Evolutionary conservation across 2,888 invertebrate genomes (phyloP), one percentile per base, ranked within the genome.

Genomic region (Galeruca laticollis): DNA sequence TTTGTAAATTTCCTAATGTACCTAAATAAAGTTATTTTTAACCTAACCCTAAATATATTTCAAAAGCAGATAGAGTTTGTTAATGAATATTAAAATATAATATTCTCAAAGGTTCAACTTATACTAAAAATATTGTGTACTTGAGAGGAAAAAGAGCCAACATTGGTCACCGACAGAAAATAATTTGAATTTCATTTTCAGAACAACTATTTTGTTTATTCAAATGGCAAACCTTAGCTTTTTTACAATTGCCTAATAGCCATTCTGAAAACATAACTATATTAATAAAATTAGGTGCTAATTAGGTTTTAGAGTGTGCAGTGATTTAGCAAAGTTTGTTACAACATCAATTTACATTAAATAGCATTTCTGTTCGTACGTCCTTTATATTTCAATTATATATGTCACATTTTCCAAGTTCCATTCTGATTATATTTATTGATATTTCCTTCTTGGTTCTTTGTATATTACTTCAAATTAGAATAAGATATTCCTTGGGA

Each of bases 261-360:
- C 18, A 47, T 18, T 47, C 47, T 18, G 47, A 15, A 47, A 47
- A 18, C 18, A 47, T 13, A 40, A 47, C 15, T 18, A 47, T 18
- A 47, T 47, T 47, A 47, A 47, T 47, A 60, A 33, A 47, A 60
- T 60, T 60, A 60, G 49, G 49, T 60, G 60, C 60, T 21, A 26
- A 43, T 43, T 21, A 60, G 51, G 49, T 51, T 66, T 66, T 20
- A 26, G 26, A 33, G 26, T 49, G 66, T 65, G 65, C 33, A 59
- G 31, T 57, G 51, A 9, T 47, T 47, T 47, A 47, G 47, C 9
- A 2, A 47, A 47, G 47, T 15, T 47, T 15, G 15, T 47, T 47
- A 47, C 47, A 18, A 47, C 47, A 47, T 47, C 15, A 47, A 47
- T 47, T 47, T 47, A 47, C 47, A 47, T 9, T 37, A 11, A 47